Evolutionary conservation across 2,113 vertebrate species (phyloP).

Genomic region (Gadus macrocephalus): DNA sequence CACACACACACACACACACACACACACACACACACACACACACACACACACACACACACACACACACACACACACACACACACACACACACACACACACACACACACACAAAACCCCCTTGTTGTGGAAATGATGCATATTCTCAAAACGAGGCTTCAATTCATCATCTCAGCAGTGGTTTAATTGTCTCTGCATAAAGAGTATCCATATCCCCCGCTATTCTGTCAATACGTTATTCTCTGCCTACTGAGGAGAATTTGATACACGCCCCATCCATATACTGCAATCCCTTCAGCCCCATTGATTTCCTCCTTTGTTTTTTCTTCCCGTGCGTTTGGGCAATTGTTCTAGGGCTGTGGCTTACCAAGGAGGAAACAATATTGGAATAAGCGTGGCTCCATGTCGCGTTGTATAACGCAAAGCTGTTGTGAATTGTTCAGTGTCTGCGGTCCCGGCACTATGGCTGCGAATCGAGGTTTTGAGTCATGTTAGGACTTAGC

Average conservation of each 20-base stretch:
- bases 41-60: neutral
- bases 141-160: neutral
- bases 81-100: neutral
- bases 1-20: neutral
- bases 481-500: too few species aligned
- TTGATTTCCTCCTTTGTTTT: constrained; percentile 47
- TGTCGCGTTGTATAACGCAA: neutral
- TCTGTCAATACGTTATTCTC: constrained; percentile 23
- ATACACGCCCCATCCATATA: constrained; percentile 41
- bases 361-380: constrained; percentile 17
- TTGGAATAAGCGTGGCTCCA: neutral
- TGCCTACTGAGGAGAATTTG: constrained; percentile 37
- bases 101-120: neutral
- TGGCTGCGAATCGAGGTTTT: too few species aligned
- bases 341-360: constrained; percentile 23
- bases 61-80: neutral
- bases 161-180: constrained; percentile 22
- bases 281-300: constrained; percentile 35
- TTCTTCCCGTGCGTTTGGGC: constrained; percentile 28
- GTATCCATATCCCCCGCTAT: constrained; percentile 28
- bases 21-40: neutral
- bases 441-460: too few species aligned
- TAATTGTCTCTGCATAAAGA: constrained; percentile 25
- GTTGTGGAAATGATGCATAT: neutral
- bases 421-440: too few species aligned